phyloP scores from a whole-genome alignment of 2,113 vertebrate species.

The Ictalurus furcatus region DNA sequence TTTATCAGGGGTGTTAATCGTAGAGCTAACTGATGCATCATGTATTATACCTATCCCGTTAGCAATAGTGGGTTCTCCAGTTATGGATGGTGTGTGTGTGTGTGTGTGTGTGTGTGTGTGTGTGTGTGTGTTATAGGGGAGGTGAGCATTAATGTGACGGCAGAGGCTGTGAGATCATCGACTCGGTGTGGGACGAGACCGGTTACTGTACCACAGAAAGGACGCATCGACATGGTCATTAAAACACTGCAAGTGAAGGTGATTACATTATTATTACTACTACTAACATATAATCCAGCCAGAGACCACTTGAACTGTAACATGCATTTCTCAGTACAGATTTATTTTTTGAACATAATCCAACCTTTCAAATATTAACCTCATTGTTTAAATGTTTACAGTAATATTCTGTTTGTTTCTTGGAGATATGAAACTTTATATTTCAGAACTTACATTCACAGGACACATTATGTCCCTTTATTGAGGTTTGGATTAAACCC shows the following conservation, averaged over 20 bases:
- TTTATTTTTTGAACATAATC: background rate
- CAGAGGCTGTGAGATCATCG: slow-evolving; percentile 65
- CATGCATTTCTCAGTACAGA: too few relatives aligned
- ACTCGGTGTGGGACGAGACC: slow-evolving; percentile 65
- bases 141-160: slow-evolving; percentile 73
- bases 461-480: too few relatives aligned
- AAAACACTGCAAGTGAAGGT: slow-evolving; percentile 62
- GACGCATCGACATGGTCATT: slow-evolving; percentile 39
- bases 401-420: too few relatives aligned
- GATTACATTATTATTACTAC: slow-evolving; percentile 34
- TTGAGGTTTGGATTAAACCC: too few relatives aligned
- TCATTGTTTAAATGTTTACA: too few relatives aligned
- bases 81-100: too few relatives aligned
- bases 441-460: too few relatives aligned
- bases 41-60: too few relatives aligned
- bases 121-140: slow-evolving; percentile 62
- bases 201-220: slow-evolving; percentile 65
- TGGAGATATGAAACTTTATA: too few relatives aligned
- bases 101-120: background rate
- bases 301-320: background rate
- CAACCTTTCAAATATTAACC: background rate
- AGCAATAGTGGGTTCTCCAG: background rate
- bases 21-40: background rate
- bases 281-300: background rate
- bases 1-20: too few relatives aligned